Evolutionary conservation across 2,113 vertebrate species (phyloP).

Genomic region (Heptranchias perlo): DNA sequence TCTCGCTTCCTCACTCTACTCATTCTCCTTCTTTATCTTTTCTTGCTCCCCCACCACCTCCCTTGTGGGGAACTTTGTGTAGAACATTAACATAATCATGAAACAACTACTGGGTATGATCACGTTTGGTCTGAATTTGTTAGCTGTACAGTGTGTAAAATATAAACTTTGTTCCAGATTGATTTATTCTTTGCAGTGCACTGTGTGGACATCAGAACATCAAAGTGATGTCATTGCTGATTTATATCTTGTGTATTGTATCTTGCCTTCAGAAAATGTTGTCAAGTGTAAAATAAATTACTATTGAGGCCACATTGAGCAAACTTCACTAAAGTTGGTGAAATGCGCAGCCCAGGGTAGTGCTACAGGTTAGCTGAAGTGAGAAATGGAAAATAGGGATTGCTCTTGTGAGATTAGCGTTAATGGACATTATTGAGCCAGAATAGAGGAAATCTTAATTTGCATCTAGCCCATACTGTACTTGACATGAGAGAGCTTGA

Average conservation of each 20-base stretch:
- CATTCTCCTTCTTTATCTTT: neutral
- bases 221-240: neutral
- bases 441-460: neutral
- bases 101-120: neutral
- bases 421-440: neutral
- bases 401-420: neutral
- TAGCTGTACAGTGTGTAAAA: neutral
- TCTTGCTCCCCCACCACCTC: neutral
- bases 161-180: neutral
- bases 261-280: neutral
- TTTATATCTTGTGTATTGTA: neutral
- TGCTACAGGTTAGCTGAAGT: neutral
- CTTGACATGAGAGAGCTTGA: neutral
- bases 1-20: neutral
- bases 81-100: neutral
- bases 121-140: neutral
- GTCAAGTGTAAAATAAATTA: neutral
- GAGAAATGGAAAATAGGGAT: neutral
- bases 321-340: neutral
- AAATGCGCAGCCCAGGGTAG: neutral
- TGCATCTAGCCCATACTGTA: neutral
- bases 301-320: neutral
- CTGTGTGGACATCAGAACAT: neutral
- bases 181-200: neutral
- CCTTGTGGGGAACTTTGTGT: neutral